Base-by-base conservation (phyloP, 2,888 invertebrate genomes). In the Oligia strigilis region DNA sequence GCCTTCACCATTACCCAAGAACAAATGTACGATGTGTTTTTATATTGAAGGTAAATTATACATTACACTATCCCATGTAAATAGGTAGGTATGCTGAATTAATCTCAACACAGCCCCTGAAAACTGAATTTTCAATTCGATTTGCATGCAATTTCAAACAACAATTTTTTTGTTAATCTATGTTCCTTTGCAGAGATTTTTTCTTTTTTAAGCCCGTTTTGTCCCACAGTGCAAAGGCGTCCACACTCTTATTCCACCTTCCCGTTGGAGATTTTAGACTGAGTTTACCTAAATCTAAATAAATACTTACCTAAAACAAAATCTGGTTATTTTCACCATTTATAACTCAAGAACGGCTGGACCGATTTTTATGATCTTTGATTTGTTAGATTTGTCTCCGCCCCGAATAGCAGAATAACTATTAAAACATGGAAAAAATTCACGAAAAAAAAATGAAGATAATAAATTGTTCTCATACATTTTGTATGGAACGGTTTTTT, bases 1-100 rank as follows among this genome's bases (percentile, higher is more conserved):
- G 55, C 75, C 62, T 85, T 76, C 52, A 81, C 81, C 73, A 77
- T 36, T 49, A 52, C 64, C 58, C 69, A 66, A 52, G 74, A 85
- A 76, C 11, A 71, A 55, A 78, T 69, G 55, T 36, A 65, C n/a
- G 66, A 49, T 52, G 55, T 23, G 9, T 6, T 55, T 60, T 81
- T 29, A 62, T 9, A 6, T 67, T 64, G 46, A 55, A 69, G 13
- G 4, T 29, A 19, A 69, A 62, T 46, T 17, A n/a, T 64, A 36
- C 6, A 13, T 58, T 43, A 67, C 19, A 17, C 29, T 19, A 55
- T 14, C 1, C 1, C 5, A n/a, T 52, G 46, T 23, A 40, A 3
- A 8, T 14, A 52, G 11, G 58, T n/a, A 62, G 9, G 6, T n/a
- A 23, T 36, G 69, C 19, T n/a, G 23, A 72, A 52, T 46, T 23